Base-by-base conservation (phyloP, 1,140 invertebrate species). In the Formica exsecta region DNA sequence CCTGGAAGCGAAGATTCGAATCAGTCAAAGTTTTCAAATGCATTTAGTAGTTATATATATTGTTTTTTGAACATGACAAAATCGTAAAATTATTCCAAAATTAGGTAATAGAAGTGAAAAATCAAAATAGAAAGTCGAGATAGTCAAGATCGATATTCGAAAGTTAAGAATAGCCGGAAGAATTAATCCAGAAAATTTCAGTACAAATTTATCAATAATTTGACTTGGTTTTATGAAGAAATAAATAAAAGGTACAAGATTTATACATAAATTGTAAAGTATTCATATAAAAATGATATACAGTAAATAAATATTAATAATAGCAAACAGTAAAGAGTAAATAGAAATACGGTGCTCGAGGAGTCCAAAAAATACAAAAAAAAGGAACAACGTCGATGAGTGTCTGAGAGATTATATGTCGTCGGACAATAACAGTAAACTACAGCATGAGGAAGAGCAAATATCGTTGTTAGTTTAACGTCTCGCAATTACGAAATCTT, bases 1-100 rank as follows among this genome's bases (percentile, higher is more conserved):
- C 94, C 94, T 94, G 88, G 11, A 89, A 90, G 54, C 51, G 11
- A 13, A 83, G 32, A 32, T 22, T n/a, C 19, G 5, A n/a, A 9
- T 86, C 32, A 86, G 22, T 81, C 16, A 13, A 3, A n/a, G 2
- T 7, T 62, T 8, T 8, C 9, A 54, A n/a, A 38, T 38, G 48
- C 16, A 8, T n/a, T 59, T 83, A 59, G 41, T 44, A 32, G 3
- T 32, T n/a, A 25, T 5, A 41, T 16, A 29, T 29, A 29, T 29
- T 29, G 25, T 32, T 32, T 32, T 32, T 32, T 32, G 57, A 29
- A 22, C 13, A 0, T 44, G 65, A 66, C 51, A n/a, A 74, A 36
- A n/a, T 74, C 32, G 48, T 13, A 76, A 41, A 75, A 19, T 65
- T 65, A 44, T 32, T 22, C 4, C 6, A 6, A 62, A 44, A 59